Evolutionary conservation across 53 echinoderm and acorn worm species (phyloP).

Genomic region (Holothuria leucospilota): DNA sequence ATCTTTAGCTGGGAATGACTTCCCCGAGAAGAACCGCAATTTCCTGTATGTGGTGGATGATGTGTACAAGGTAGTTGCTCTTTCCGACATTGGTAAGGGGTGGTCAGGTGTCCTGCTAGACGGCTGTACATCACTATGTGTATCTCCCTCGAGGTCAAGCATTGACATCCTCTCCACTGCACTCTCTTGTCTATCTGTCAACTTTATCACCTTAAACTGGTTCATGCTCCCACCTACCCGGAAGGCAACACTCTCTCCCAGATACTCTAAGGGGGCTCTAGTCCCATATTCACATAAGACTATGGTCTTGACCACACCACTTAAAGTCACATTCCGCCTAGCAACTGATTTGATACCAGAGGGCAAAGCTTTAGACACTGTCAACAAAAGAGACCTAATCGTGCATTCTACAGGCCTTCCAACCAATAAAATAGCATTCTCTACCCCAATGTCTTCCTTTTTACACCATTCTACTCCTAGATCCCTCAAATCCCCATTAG

Average conservation of each 20-base stretch:
- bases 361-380: background rate
- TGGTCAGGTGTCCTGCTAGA: background rate
- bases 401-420: background rate
- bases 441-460: constrained; percentile 23
- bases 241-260: background rate
- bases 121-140: background rate
- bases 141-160: constrained; percentile 2
- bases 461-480: too few species aligned
- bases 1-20: constrained; percentile 26
- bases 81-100: background rate
- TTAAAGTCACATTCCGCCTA: background rate
- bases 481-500: background rate
- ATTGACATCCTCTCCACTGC: background rate
- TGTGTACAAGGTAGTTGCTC: background rate
- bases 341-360: background rate
- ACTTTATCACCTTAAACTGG: background rate
- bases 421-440: constrained; percentile 6
- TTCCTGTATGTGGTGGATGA: constrained; percentile 18
- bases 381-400: background rate
- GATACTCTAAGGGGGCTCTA: too few species aligned
- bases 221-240: background rate
- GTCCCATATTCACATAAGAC: constrained; percentile 64
- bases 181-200: background rate
- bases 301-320: background rate
- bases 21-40: constrained; percentile 59